Evolutionary conservation across 2,113 vertebrate species (phyloP), one percentile per base, ranked within the genome.

Genomic region (Charadrius vociferus): DNA sequence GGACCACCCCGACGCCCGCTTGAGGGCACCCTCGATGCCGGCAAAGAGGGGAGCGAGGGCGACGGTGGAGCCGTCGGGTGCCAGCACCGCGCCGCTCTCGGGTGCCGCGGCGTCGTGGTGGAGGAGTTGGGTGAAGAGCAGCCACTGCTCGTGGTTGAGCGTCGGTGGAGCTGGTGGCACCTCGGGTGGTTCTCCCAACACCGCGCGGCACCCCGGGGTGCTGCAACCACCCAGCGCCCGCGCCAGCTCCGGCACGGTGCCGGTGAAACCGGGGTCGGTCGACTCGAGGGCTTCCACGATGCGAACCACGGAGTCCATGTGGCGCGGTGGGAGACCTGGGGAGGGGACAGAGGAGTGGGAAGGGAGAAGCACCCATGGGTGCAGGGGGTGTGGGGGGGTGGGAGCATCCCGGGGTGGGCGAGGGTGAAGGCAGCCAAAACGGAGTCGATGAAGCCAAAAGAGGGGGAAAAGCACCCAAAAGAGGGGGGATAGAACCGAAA

Each of bases 31-130:
- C 71, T 98, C 98, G 2, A 99, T 63, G 49, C 99, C 99, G 1
- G 97, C 91, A 4, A 99, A 77, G 22, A 99, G 96, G 2, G 99
- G 99, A 2, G 49, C 80, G 0, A 99, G 93, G 6, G 99, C 98
- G 10, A 99, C 98, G 0, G 98, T 99, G 24, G 98, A 99, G 53
- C 99, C 99, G 7, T 99, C 99, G 1, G 98, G 95, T 1, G 98
- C 98, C 84, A 99, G 90, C 32, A 99, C 98, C 6, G 98, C 98
- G 0, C 99, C 98, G 3, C 86, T 82, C 74, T 99, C 98, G 6
- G 59, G 85, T 1, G 15, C 70, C 0, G 75, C 23, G 1, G 12
- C 18, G 19, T 73, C 14, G 26, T 96, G 96, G 37, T 21, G 74
- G 55, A 98, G 49, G 6, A 97, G 92, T 10, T 56, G 65, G 12